Percentiles rank a stretch among this genome's conserved stretches.
phyloP scores from a whole-genome alignment of 2,113 vertebrate genomes.

The Taxidea taxus region DNA sequence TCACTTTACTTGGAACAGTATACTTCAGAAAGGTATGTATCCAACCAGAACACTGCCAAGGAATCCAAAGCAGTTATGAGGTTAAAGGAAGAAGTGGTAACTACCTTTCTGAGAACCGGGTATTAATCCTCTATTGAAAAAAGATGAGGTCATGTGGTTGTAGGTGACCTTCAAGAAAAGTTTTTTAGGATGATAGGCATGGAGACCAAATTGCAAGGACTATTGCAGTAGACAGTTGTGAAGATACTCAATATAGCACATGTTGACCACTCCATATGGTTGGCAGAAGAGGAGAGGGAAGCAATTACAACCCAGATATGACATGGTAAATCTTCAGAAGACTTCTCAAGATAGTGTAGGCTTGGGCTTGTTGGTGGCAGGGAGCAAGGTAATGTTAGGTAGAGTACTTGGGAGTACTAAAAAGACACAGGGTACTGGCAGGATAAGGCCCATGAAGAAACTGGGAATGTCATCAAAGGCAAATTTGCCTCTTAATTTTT shows the following conservation, averaged over 20 bases:
- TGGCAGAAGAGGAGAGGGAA: background rate
- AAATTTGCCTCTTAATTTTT: background rate
- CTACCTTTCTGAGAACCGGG: background rate
- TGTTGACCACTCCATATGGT: background rate
- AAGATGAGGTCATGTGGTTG: background rate
- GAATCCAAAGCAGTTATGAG: background rate
- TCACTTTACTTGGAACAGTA: background rate
- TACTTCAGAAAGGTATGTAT: background rate
- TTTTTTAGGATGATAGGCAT: background rate
- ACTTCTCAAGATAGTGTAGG: background rate
- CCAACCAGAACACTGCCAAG: background rate
- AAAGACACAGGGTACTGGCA: background rate
- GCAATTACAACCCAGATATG: background rate
- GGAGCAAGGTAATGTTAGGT: background rate
- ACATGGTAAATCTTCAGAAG: background rate
- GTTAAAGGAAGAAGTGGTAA: background rate
- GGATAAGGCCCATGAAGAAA: background rate
- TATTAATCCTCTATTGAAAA: background rate
- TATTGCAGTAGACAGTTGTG: background rate
- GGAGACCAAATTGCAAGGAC: background rate
- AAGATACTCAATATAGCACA: background rate
- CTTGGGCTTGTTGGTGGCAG: background rate
- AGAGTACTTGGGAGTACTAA: background rate
- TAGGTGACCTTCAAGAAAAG: slow-evolving; percentile 25
- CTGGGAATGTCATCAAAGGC: background rate